phyloP scores from a whole-genome alignment of 2,797 vertebrate genomes.

The Hapalemur alaotrensis region DNA sequence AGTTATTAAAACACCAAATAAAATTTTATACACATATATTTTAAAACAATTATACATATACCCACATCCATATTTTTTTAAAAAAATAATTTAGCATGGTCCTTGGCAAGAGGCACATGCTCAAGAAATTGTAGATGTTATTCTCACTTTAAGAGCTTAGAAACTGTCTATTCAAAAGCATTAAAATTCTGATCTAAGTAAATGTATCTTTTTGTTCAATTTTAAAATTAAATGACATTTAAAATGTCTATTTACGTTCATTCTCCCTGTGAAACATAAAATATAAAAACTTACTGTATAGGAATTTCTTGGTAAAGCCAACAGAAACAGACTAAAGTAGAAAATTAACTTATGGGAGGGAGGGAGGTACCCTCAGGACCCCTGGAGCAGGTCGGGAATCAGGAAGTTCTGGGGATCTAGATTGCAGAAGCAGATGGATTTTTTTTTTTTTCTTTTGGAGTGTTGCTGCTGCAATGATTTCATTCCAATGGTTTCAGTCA shows the following conservation, averaged over 20 bases:
- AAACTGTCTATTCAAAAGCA: background rate
- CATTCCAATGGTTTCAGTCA: background rate
- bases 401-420: background rate
- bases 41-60: background rate
- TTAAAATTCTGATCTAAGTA: slow-evolving; percentile 26
- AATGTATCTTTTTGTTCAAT: slow-evolving; percentile 3
- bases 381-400: background rate
- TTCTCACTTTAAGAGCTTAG: background rate
- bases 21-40: background rate
- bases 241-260: slow-evolving; percentile 9
- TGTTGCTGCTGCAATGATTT: background rate
- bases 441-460: background rate
- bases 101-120: background rate
- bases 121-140: background rate
- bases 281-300: background rate
- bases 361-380: background rate
- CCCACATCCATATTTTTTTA: background rate
- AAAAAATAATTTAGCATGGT: background rate
- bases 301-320: background rate
- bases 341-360: background rate
- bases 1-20: background rate
- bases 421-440: background rate
- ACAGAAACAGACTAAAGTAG: slow-evolving; percentile 4
- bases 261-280: slow-evolving; percentile 10
- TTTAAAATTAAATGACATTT: slow-evolving; percentile 28